Percentiles rank a stretch among this genome's conserved stretches.
These are phyloP conservation scores for Drosophila sechellia DNA, from an alignment of 1,140 invertebrate species.

Conservation along the genomic window DNA sequence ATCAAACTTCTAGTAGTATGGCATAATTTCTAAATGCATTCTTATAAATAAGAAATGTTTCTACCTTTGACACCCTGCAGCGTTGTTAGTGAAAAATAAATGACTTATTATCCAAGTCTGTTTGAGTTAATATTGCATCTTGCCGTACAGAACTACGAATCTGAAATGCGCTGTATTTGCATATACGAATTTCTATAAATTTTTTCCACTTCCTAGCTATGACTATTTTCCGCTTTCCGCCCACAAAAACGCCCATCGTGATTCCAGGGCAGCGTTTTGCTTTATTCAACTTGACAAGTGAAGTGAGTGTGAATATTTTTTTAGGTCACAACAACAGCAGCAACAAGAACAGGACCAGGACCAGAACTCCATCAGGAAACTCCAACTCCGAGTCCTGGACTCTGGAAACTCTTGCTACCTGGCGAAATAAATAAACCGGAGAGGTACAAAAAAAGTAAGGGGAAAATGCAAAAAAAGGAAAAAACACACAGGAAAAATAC, in stretches of 20 bases:
- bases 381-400: constrained; percentile 49
- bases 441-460: constrained; percentile 19
- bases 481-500: constrained; percentile 46
- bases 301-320: constrained; percentile 81
- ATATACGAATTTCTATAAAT: constrained; percentile 27
- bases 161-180: constrained; percentile 29
- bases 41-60: no score
- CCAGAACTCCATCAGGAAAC: constrained; percentile 30
- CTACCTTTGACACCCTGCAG: no score
- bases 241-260: constrained; percentile 4
- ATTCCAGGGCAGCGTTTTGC: constrained; percentile 39
- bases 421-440: constrained; percentile 45
- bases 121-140: constrained; percentile 1
- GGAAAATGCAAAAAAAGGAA: constrained; percentile 8
- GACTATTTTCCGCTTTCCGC: constrained; percentile 10
- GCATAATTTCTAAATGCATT: no score
- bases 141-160: constrained; percentile 2
- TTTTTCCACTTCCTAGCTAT: constrained; percentile 24
- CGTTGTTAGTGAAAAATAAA: no score
- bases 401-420: constrained; percentile 54
- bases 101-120: constrained; percentile 1
- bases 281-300: constrained; percentile 80
- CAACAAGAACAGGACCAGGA: constrained; percentile 21
- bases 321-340: constrained; percentile 69
- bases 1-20: no score